Percentiles rank a stretch among this genome's conserved stretches.
phyloP scores from a whole-genome alignment of 2,113 vertebrate species.

The Myiopsitta monachus region DNA sequence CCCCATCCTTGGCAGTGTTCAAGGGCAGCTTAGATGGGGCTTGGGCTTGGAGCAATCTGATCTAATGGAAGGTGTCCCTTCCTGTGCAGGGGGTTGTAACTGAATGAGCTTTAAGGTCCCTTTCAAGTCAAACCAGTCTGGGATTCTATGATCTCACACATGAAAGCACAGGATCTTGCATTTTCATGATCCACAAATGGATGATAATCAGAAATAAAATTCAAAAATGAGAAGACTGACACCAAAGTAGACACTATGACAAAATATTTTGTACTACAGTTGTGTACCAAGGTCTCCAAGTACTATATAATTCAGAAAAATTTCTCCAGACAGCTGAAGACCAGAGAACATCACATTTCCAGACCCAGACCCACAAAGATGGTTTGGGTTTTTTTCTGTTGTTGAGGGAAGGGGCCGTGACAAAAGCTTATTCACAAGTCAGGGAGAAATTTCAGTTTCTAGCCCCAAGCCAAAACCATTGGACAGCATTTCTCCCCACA shows the following conservation, averaged over 20 bases:
- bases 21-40: not conserved
- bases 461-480: not conserved
- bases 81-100: not conserved
- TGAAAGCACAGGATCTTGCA: not conserved
- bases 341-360: not conserved
- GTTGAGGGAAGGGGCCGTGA: not conserved
- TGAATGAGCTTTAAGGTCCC: not conserved
- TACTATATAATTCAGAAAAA: not conserved
- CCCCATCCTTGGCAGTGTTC: not conserved
- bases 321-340: not conserved
- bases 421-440: not conserved
- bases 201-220: not conserved
- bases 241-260: not conserved
- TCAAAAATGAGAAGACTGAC: not conserved
- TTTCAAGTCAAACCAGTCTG: not conserved
- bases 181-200: not conserved
- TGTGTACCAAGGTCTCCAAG: not conserved
- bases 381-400: rapidly evolving
- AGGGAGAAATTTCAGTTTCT: not conserved
- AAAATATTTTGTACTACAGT: not conserved
- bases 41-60: not conserved
- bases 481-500: not conserved
- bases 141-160: not conserved
- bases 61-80: not conserved
- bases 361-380: not conserved